Conservation (phyloP, 2,888 invertebrate species). For the Tipula vernalis region DNA sequence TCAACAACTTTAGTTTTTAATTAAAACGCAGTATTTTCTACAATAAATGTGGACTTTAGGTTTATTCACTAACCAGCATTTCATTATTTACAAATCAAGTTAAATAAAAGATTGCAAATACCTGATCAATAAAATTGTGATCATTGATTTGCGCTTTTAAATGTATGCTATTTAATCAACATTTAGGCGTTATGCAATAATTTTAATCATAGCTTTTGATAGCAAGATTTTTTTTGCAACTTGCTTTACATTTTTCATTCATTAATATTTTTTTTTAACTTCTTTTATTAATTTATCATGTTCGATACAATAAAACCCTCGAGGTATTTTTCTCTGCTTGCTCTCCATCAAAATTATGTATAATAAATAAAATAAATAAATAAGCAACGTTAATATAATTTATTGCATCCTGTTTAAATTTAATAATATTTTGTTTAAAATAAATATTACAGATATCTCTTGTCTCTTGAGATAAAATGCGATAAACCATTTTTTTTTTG, state of each 20-base stretch:
- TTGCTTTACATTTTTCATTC: background rate
- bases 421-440: background rate
- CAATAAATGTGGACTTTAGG: too few species aligned
- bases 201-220: background rate
- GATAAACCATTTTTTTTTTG: background rate
- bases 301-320: background rate
- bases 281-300: background rate
- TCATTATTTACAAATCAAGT: too few species aligned
- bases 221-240: background rate
- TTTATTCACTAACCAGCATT: too few species aligned
- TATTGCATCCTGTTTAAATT: background rate
- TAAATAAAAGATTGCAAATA: background rate
- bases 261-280: background rate
- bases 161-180: background rate
- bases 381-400: background rate
- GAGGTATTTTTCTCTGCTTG: background rate
- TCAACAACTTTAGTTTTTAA: too few species aligned
- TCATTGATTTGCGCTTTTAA: background rate
- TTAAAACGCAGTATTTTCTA: too few species aligned
- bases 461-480: background rate
- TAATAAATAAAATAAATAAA: background rate
- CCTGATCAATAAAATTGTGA: background rate
- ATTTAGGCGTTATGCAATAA: background rate
- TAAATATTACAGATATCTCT: background rate
- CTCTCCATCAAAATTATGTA: background rate